phyloP scores from a whole-genome alignment of 2,888 invertebrate genomes.

The Tanytarsus gracilentus region DNA sequence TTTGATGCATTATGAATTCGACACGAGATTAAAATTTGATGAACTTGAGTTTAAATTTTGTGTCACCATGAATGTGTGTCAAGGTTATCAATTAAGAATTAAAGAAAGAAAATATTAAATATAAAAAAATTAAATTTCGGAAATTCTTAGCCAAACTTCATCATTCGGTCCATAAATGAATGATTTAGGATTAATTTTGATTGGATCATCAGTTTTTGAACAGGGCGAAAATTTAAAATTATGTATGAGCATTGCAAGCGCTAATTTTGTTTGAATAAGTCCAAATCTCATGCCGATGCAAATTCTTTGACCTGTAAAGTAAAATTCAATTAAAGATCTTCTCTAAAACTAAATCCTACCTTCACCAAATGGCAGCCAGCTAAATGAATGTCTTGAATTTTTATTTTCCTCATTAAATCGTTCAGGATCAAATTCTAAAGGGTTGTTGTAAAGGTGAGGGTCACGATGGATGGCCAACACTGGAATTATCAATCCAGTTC shows the following conservation, averaged over 20 bases:
- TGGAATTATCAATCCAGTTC: conserved; percentile 45
- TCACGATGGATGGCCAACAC: conserved; percentile 48
- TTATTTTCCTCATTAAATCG: conserved; percentile 48
- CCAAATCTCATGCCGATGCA: conserved; percentile 30
- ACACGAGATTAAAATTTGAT: not conserved
- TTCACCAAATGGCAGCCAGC: conserved; percentile 30
- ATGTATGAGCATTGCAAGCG: conserved; percentile 22
- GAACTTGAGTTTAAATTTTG: not conserved
- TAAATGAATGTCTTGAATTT: conserved; percentile 32
- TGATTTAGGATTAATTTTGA: conserved; percentile 9
- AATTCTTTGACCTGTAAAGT: conserved; percentile 12
- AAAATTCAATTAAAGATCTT: not conserved
- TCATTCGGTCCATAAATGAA: conserved; percentile 10
- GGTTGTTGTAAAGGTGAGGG: conserved; percentile 48
- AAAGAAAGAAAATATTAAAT: not conserved
- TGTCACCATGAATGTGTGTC: not conserved
- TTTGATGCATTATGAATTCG: not conserved
- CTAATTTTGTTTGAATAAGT: conserved; percentile 29
- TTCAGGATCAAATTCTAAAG: conserved; percentile 49
- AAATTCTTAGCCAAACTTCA: conserved; percentile 29
- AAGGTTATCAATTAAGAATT: not conserved
- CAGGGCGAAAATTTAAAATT: conserved; percentile 29
- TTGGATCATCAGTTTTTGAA: conserved; percentile 26
- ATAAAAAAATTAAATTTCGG: not conserved
- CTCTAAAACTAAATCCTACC: conserved; percentile 5